Base-by-base conservation (phyloP, 1,140 invertebrate species). In the Sminthurinus signatus region DNA sequence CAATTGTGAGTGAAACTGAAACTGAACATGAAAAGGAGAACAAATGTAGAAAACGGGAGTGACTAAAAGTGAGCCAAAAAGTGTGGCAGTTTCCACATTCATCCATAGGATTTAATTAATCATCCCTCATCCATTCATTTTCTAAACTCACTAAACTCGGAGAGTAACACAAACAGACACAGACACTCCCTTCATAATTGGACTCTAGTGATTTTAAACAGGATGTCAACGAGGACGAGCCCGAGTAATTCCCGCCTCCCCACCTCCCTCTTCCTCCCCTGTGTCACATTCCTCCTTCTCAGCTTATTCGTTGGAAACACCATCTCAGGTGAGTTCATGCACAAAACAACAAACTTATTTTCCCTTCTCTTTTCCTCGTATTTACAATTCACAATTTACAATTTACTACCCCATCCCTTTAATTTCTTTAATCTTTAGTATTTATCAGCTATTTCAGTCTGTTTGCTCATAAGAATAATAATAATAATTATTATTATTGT, bases 241-340 rank as follows among this genome's bases (percentile, higher is more conserved):
- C 32, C 5, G 32, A 31, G n/a, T 15, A 2, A 19, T 32, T n/a
- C 19, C 23, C 44, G 5, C 44, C 17, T 19, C 32, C 4, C 36
- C 54, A 27, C 39, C 57, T 17, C 21, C 27, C 5, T 3, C 62
- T 42, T 23, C n/a, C 10, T 59, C 15, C 25, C 43, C 14, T 29
- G 25, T 12, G 43, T 39, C 52, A 19, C 54, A 48, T 69, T 69
- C 62, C 67, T 69, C 32, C 17, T 64, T 1, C 36, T 69, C 62
- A 69, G 67, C 62, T 69, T 69, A 69, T 65, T 50, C 57, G 62
- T 69, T 21, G 67, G 67, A 21, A 64, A 65, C 55, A 62, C 62
- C 46, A 61, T 69, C 44, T 65, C 62, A 56, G 67, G 67, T 69
- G 60, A 64, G 60, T n/a, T n/a, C n/a, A n/a, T n/a, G n/a, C n/a